Conservation (phyloP, 2,113 vertebrate genomes). For the Sinocyclocheilus maitianheensis region DNA sequence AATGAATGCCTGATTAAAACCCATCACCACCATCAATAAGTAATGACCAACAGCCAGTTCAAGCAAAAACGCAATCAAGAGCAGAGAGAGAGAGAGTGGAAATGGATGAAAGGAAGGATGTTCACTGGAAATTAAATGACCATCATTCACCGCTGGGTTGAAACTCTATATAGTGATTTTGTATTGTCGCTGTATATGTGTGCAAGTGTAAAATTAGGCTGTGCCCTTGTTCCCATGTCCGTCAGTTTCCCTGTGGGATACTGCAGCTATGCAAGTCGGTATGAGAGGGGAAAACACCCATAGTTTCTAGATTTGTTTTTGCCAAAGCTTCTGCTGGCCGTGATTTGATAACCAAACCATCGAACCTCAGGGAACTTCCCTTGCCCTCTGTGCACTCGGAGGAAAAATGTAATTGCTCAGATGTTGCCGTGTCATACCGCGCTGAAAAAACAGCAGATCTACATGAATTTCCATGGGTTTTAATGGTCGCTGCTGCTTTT, state of each 20-base stretch:
- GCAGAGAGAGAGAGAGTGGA: conserved; percentile 42
- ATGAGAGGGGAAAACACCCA: neutral
- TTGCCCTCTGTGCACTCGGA: neutral
- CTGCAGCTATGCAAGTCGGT: conserved; percentile 34
- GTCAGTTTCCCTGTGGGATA: conserved; percentile 48
- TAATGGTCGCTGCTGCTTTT: conserved; percentile 6
- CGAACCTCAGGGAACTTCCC: conserved; percentile 12
- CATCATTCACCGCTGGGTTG: neutral
- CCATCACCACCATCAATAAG: conserved; percentile 59
- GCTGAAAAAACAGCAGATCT: neutral
- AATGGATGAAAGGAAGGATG: neutral
- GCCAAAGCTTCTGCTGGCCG: conserved; percentile 19
- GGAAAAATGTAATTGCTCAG: neutral
- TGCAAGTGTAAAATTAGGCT: conserved; percentile 1
- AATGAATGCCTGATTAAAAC: conserved; percentile 60
- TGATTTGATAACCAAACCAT: conserved; percentile 28
- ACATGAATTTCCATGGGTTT: neutral
- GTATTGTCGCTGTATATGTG: conserved; percentile 10
- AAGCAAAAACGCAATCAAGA: conserved; percentile 52
- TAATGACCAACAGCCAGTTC: conserved; percentile 53
- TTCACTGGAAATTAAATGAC: conserved; percentile 12
- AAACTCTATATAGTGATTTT: neutral
- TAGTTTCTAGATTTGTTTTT: neutral
- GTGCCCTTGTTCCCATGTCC: conserved; percentile 36
- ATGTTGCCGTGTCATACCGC: neutral